phyloP scores from a whole-genome alignment of 2,797 vertebrate species.

The Acipenser oxyrinchus region DNA sequence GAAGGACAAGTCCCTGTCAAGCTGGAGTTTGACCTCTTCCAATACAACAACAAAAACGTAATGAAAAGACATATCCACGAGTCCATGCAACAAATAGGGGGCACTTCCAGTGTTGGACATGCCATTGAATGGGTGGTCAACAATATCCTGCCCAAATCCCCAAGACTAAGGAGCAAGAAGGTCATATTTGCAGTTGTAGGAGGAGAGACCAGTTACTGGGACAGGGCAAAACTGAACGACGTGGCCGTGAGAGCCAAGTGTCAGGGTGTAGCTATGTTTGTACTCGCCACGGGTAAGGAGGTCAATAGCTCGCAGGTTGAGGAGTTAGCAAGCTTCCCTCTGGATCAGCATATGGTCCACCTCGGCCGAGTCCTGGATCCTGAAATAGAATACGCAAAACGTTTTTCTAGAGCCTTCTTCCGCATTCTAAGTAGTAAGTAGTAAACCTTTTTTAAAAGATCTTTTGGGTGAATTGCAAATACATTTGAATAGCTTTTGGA shows the following conservation, averaged over 20 bases:
- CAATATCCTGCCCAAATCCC: slow-evolving; percentile 38
- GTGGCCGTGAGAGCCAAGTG: slow-evolving; percentile 46
- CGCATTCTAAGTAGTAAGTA: slow-evolving; percentile 50
- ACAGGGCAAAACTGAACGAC: slow-evolving; percentile 41
- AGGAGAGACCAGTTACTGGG: slow-evolving; percentile 46
- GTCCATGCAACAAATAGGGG: slow-evolving; percentile 28
- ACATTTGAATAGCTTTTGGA: too few relatives aligned
- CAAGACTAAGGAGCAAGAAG: slow-evolving; percentile 28
- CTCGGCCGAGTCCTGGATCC: slow-evolving; percentile 23
- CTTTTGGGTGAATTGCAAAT: background rate
- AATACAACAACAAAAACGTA: slow-evolving; percentile 22
- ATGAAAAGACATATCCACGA: slow-evolving; percentile 43
- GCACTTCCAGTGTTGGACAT: slow-evolving; percentile 40
- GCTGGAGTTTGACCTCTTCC: slow-evolving; percentile 41
- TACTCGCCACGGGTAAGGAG: slow-evolving; percentile 31
- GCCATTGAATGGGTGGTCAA: slow-evolving; percentile 49
- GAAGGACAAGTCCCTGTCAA: slow-evolving; percentile 27
- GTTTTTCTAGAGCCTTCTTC: slow-evolving; percentile 46
- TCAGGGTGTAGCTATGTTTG: slow-evolving; percentile 46
- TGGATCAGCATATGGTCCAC: slow-evolving; percentile 43
- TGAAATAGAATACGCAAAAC: slow-evolving; percentile 35
- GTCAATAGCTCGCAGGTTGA: slow-evolving; percentile 30
- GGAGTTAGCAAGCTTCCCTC: slow-evolving; percentile 36
- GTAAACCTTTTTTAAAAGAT: background rate
- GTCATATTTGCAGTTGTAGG: slow-evolving; percentile 44